Evolutionary conservation across 1,140 invertebrate species (phyloP), one percentile per base, ranked within the genome.

Genomic region (Meloidogyne chitwoodi): DNA sequence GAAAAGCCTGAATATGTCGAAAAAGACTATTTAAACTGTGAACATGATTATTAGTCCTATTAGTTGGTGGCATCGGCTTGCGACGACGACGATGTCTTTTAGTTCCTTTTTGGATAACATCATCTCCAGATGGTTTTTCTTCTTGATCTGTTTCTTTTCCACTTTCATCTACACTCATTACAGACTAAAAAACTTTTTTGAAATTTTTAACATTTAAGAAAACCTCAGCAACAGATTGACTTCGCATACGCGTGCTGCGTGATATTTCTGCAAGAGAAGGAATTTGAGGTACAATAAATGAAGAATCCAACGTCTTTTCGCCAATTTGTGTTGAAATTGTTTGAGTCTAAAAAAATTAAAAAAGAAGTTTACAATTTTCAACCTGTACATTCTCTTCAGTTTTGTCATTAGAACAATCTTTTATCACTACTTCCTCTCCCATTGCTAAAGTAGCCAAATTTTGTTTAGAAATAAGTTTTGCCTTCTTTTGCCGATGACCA

Each of bases 1-100:
- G 64, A 61, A 79, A 79, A n/a, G 76, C 78, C 68, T 79, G 78
- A 66, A 79, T 68, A 29, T 74, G 70, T 24, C 41, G 24, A 31
- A 79, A 66, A n/a, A 77, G 24, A 24, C 38, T 74, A 48, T 67
- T 80, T 61, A 79, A 56, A 74, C 77, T 79, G 8, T 44, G 34
- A 8, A 26, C 48, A 56, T 62, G 61, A 38, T 27, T 71, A 24
- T 8, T 10, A n/a, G n/a, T n/a, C 38, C 8, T 65, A 75, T 79
- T 31, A 11, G 48, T 56, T 69, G 22, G 2, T 62, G 26, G 8
- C n/a, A 22, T 16, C 1, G 41, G 38, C 6, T 44, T 48, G 14
- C 77, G 38, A 16, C 74, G 26, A 4, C 70, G 19, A 24, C 27
- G 62, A 10, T 44, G 16, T 70, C 38, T 79, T 74, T 65, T 69